Evolutionary conservation across 2,888 invertebrate species (phyloP), one percentile per base, ranked within the genome.

Genomic region (Chaitophorus viminalis): DNA sequence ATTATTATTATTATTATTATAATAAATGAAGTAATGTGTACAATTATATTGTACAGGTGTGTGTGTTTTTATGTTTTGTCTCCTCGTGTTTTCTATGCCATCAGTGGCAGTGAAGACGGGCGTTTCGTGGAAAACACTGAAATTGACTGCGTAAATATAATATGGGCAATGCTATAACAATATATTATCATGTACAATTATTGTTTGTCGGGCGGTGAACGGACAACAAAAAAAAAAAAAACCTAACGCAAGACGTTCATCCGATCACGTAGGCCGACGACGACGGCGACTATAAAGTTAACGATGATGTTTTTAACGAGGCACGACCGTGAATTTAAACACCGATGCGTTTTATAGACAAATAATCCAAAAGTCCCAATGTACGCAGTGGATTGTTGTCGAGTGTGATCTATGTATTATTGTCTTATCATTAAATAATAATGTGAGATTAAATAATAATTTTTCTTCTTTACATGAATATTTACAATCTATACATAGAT

Each of bases 231-330:
- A 11, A 52, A 21, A n/a, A 46, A 46, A 29, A 77, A 46, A 21
- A 65, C n/a, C 14, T 29, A 18, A 60, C 65, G 79, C 36, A 25
- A 29, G 29, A 81, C 81, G 68, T 81, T 60, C 70, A 18, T 46
- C 70, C 46, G 81, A 68, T 70, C 68, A 70, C 68, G 81, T 81
- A 70, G 39, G 81, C 46, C 46, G 36, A n/a, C 81, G 14, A 29
- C 68, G 31, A 8, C n/a, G 68, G 25, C 31, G 25, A 17, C 31
- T 17, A 1, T 60, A 0, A 21, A 25, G 60, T 46, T 46, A 25
- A 68, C 68, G 68, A 81, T 14, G 18, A 31, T 46, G 46, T 46
- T 46, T 46, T 46, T 46, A 46, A 14, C 46, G n/a, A n/a, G n/a
- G 46, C 46, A 14, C 46, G 46, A 14, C 46, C 11, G 46, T 46